Conservation (phyloP, 2,113 vertebrate genomes). For the Stegastes partitus region DNA sequence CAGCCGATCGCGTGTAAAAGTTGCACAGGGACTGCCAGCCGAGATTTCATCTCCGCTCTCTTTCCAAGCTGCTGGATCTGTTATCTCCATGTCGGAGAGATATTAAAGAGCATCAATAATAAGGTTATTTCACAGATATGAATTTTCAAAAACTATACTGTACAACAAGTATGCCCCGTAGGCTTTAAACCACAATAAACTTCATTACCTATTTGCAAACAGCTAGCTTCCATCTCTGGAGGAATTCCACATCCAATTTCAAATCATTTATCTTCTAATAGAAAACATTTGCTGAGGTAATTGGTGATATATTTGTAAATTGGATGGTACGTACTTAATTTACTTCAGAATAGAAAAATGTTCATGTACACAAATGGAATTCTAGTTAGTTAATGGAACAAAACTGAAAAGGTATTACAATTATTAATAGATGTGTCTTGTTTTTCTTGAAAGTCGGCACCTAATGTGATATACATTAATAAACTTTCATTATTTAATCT, state of each 20-base stretch:
- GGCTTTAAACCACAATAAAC: constrained; percentile 13
- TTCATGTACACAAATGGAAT: constrained; percentile 10
- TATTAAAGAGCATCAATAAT: constrained; percentile 45
- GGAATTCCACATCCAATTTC: constrained; percentile 33
- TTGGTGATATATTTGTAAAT: constrained; percentile 35
- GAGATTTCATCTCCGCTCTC: constrained; percentile 59
- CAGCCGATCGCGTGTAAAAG: constrained; percentile 52
- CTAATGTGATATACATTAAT: neutral
- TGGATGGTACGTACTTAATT: constrained; percentile 21
- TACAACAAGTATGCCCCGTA: neutral
- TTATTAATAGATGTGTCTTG: constrained; percentile 11
- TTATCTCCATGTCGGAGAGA: constrained; percentile 28
- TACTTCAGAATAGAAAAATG: constrained; percentile 25
- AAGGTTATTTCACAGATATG: constrained; percentile 42
- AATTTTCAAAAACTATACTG: constrained; percentile 23
- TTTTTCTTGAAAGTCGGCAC: constrained; percentile 4
- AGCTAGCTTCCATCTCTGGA: constrained; percentile 19
- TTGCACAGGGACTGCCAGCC: constrained; percentile 36
- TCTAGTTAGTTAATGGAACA: neutral
- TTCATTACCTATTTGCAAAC: constrained; percentile 40
- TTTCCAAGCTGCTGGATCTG: constrained; percentile 26
- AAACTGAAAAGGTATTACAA: neutral
- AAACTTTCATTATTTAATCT: constrained; percentile 3
- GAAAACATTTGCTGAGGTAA: constrained; percentile 30
- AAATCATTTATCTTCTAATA: constrained; percentile 36